phyloP scores from a whole-genome alignment of 1,140 invertebrate genomes.

The Drosophila willistoni region DNA sequence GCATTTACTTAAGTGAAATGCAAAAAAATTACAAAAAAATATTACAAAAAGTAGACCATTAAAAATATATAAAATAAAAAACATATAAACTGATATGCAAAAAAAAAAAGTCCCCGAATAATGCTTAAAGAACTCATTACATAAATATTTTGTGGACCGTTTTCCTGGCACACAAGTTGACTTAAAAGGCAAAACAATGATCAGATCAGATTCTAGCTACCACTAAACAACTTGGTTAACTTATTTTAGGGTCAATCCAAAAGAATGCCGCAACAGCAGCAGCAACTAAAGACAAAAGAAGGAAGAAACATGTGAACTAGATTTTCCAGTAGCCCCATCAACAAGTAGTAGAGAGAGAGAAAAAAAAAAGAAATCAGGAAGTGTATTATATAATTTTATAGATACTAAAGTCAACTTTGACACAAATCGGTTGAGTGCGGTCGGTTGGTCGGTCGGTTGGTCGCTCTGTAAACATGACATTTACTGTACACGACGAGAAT shows the following conservation, averaged over 20 bases:
- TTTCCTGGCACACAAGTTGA: conserved; percentile 21
- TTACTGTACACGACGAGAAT: conserved; percentile 74
- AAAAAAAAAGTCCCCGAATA: not conserved
- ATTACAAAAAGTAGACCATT: no score
- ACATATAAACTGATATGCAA: not conserved
- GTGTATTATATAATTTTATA: conserved; percentile 82
- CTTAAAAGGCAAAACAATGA: conserved; percentile 62
- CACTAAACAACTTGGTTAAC: conserved; percentile 7
- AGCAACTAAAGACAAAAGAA: conserved; percentile 56
- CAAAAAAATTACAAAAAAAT: not conserved
- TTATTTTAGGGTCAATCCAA: conserved; percentile 45
- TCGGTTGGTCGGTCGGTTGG: conserved; percentile 23
- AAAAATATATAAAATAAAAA: no score
- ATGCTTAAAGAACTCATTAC: no score
- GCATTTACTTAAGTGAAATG: not conserved
- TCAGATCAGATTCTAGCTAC: conserved; percentile 19
- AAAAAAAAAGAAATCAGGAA: conserved; percentile 65
- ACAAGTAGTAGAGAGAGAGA: not conserved
- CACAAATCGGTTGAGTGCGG: conserved; percentile 79
- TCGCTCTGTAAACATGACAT: conserved; percentile 75
- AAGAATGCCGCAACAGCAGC: conserved; percentile 63
- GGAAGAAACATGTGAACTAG: conserved; percentile 57
- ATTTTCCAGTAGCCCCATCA: conserved; percentile 39
- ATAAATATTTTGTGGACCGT: not conserved
- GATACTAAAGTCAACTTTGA: conserved; percentile 81